Evolutionary conservation across 1,140 invertebrate species (phyloP).

Genomic region (Leptopilina boulardi): DNA sequence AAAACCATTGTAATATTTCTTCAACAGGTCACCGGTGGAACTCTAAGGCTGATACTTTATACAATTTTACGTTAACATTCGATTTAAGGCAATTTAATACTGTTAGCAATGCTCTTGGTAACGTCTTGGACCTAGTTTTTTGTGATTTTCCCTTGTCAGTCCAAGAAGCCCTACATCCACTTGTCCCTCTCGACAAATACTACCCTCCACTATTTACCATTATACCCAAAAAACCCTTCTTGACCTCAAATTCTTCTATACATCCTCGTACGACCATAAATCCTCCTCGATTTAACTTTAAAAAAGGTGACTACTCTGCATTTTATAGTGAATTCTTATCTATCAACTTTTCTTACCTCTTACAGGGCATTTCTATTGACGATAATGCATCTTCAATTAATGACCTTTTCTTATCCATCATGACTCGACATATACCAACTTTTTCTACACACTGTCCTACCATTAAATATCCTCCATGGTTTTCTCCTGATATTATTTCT

Average conservation of each 20-base stretch:
- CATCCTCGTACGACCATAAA: neutral
- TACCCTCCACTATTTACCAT: no score
- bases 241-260: no score
- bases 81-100: no score
- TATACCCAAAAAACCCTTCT: no score
- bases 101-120: no score
- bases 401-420: neutral
- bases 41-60: no score
- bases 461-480: neutral
- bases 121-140: no score
- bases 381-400: neutral
- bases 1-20: neutral
- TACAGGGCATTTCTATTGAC: neutral
- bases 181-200: no score
- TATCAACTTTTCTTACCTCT: neutral
- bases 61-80: no score
- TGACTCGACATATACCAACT: neutral
- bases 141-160: no score
- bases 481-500: neutral
- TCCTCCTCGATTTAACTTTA: neutral
- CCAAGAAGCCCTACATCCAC: no score
- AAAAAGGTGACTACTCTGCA: neutral
- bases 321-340: neutral
- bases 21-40: no score
- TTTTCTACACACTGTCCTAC: neutral